Evolutionary conservation across 1,140 invertebrate species (phyloP).

Genomic region (Plectrocnemia conspersa): DNA sequence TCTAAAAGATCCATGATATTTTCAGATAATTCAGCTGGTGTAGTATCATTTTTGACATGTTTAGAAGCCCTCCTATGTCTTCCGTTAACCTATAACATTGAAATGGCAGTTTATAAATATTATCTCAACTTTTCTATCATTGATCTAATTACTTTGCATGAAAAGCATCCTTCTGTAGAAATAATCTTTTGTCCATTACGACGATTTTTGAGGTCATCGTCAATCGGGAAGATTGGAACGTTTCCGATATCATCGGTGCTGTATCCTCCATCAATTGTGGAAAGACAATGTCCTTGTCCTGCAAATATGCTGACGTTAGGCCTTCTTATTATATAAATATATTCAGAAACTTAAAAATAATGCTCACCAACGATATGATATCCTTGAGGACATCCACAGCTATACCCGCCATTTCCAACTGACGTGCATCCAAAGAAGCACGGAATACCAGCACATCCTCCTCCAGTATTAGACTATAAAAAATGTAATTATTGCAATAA

Average conservation of each 20-base stretch:
- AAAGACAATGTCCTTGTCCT: slow-evolving; percentile 71
- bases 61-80: slow-evolving; percentile 43
- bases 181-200: slow-evolving; percentile 65
- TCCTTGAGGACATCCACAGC: slow-evolving; percentile 76
- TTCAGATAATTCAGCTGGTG: slow-evolving; percentile 20
- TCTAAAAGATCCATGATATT: slow-evolving; percentile 24
- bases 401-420: slow-evolving; percentile 56
- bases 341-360: not conserved
- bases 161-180: slow-evolving; percentile 84
- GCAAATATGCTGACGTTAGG: not conserved
- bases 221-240: slow-evolving; percentile 63
- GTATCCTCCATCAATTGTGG: slow-evolving; percentile 65
- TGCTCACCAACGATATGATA: slow-evolving; percentile 69
- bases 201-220: slow-evolving; percentile 42
- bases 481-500: slow-evolving; percentile 14
- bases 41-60: slow-evolving; percentile 23
- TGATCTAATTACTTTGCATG: slow-evolving; percentile 65
- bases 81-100: slow-evolving; percentile 40
- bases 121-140: not conserved
- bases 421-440: slow-evolving; percentile 76
- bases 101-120: not conserved
- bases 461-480: slow-evolving; percentile 59
- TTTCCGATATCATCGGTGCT: slow-evolving; percentile 62
- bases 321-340: not conserved
- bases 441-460: slow-evolving; percentile 63